Base-by-base conservation (phyloP, 2,113 vertebrate species). In the Rhynchomys soricoides region DNA sequence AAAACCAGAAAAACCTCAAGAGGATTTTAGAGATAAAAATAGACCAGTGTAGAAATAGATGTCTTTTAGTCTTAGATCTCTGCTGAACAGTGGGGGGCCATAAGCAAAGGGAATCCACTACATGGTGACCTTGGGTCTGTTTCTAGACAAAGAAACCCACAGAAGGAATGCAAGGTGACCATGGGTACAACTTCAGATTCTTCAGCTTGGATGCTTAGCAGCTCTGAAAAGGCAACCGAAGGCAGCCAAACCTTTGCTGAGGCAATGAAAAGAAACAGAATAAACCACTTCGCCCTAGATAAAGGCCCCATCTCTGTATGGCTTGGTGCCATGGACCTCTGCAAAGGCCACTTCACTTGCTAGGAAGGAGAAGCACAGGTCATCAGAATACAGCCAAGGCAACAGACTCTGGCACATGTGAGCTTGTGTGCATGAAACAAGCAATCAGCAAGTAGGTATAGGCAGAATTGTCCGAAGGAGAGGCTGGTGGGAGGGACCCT, bases 241-340 rank as follows among this genome's bases (percentile, higher is more conserved):
- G 71, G 90, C 24, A 50, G 68, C 59, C 90, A 87, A 94, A 52
- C 50, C 64, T 96, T 90, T 86, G 45, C 90, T 73, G 86, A 87
- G 92, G 92, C 29, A 31, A 97, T 78, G 94, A 96, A 93, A 57
- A 93, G 55, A 95, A 94, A 94, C 22, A 96, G 88, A 86, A 87
- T 19, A 92, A 90, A 86, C 43, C 52, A 89, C 66, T 92, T 92
- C 64, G 71, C 26, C 48, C n/a, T 71, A 70, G 77, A 92, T 93
- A 88, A 90, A 96, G 0, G 78, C 70, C 75, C 52, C 21, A 26
- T 90, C 11, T 24, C 10, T 12, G 31, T 12, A 52, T 15, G 52
- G 66, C 62, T 24, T 50, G n/a, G 0, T 0, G 43, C 45, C 78
- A 29, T 59, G 34, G 50, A 16, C 34, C 40, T 92, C 92, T 74